These are phyloP conservation scores for Rhea pennata DNA, from an alignment of 2,113 vertebrate genomes.

Conservation along the genomic window DNA sequence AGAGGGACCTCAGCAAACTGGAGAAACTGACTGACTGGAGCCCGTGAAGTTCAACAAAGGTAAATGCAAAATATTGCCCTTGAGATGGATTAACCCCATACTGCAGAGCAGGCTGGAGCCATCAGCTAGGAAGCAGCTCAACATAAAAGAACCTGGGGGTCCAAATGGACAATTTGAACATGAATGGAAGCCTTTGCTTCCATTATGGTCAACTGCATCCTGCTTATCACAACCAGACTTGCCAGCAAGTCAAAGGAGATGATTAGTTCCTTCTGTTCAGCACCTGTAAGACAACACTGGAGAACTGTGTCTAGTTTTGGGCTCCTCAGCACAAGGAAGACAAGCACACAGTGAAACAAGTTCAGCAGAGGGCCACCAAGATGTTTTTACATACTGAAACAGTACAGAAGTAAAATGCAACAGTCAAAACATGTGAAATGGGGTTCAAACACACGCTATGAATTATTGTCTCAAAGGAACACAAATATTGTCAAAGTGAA, in stretches of 20 bases:
- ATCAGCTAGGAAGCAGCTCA: neutral
- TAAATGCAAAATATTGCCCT: neutral
- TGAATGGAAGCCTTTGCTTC: accelerated
- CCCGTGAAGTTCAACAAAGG: neutral
- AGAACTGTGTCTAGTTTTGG: neutral
- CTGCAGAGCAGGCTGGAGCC: neutral
- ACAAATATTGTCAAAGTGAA: neutral
- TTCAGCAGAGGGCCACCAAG: neutral
- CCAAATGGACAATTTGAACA: neutral
- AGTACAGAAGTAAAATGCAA: neutral
- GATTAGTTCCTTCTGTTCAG: neutral
- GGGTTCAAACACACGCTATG: neutral
- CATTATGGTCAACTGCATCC: neutral
- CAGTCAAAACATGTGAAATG: neutral
- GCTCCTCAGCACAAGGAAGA: neutral
- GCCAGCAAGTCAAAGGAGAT: neutral
- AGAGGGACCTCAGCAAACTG: neutral
- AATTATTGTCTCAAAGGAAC: neutral
- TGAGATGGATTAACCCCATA: neutral
- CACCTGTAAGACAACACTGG: neutral
- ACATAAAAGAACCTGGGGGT: neutral
- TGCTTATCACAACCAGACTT: neutral
- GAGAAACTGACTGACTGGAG: neutral
- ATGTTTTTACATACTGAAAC: neutral
- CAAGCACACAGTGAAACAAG: neutral